Evolutionary conservation across 64 coral and sea anemone genomes (phyloP).

Genomic region (Dendronephthya gigantea): DNA sequence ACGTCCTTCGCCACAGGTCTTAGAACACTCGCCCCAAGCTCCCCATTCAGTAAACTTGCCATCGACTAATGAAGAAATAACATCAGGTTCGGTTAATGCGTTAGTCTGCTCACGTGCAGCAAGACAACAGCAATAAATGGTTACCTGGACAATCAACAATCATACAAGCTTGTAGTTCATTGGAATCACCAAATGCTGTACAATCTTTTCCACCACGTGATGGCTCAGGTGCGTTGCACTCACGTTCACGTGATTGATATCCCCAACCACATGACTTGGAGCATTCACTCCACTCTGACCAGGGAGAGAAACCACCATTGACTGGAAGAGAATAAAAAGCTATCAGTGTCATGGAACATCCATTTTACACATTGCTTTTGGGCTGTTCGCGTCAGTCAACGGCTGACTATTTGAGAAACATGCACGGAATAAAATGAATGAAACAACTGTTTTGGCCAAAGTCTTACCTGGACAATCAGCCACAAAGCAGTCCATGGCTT

Average conservation of each 20-base stretch:
- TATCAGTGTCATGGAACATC: no score
- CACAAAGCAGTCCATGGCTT: constrained; percentile 76
- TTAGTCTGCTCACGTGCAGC: neutral
- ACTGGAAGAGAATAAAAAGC: constrained; percentile 38
- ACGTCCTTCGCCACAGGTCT: constrained; percentile 72
- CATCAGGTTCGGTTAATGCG: neutral
- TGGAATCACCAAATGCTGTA: constrained; percentile 47
- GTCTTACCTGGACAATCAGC: constrained; percentile 77
- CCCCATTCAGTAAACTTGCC: constrained; percentile 76
- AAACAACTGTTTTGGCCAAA: neutral
- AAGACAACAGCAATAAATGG: neutral
- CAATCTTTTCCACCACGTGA: constrained; percentile 41
- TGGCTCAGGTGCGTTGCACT: constrained; percentile 51
- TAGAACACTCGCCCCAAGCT: constrained; percentile 76
- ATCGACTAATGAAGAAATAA: constrained; percentile 42
- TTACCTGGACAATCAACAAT: constrained; percentile 16
- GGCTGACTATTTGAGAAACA: no score
- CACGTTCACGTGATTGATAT: constrained; percentile 60
- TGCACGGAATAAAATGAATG: no score
- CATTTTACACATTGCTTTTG: no score
- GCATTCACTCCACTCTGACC: constrained; percentile 76
- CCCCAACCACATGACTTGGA: constrained; percentile 73
- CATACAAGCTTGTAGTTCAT: constrained; percentile 52
- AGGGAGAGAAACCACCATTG: constrained; percentile 58
- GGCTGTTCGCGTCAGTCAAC: no score